Conservation (phyloP, 1,140 invertebrate genomes). For the Theocolax elegans region DNA sequence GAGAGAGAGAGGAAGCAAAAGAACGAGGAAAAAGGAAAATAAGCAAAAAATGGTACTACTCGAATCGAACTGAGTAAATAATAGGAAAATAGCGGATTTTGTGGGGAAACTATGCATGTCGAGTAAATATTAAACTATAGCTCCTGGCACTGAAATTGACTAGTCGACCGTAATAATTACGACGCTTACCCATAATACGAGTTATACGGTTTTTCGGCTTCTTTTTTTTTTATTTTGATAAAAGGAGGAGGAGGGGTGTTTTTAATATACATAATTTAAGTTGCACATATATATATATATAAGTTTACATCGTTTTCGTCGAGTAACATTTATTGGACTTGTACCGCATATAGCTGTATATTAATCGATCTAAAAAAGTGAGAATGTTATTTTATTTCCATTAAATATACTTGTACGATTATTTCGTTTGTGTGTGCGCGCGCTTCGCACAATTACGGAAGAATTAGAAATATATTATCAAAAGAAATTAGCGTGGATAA, state of each 20-base stretch:
- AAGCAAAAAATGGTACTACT: background rate
- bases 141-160: background rate
- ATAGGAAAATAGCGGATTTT: slow-evolving; percentile 38
- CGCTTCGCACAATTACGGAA: no score
- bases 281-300: no score
- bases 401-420: no score
- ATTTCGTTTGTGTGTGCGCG: no score
- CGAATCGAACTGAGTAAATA: slow-evolving; percentile 21
- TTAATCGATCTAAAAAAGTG: no score
- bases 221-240: background rate
- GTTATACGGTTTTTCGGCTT: background rate
- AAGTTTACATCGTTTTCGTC: no score
- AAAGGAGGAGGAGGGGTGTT: background rate
- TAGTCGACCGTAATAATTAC: background rate
- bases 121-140: background rate
- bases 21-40: background rate
- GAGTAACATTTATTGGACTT: no score
- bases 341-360: no score
- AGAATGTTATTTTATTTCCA: no score
- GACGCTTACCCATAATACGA: background rate
- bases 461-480: no score
- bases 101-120: slow-evolving; percentile 1
- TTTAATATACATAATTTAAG: no score
- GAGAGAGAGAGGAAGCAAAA: background rate
- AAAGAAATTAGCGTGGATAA: background rate